Base-by-base conservation (phyloP, 2,888 invertebrate genomes). In the Lochmaea crataegi region DNA sequence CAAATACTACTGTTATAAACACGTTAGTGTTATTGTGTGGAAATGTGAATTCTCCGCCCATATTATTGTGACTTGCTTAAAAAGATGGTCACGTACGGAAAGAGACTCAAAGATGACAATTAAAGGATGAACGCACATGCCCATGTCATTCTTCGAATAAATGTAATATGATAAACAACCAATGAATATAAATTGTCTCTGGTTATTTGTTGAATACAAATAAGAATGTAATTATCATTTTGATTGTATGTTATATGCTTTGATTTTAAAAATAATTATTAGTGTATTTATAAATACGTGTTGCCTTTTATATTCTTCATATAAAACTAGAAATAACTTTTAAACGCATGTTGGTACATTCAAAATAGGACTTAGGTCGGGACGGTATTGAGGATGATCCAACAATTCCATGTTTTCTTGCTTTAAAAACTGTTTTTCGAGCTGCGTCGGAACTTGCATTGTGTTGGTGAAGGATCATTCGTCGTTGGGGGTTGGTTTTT, bases 51-150 rank as follows among this genome's bases (percentile, higher is more conserved):
- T 45, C 14, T 45, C 14, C 5, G 14, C 3, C 45, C 11, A 45
- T 45, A 45, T 45, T 14, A 4, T 45, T 45, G 11, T 45, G 14
- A 58, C 32, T 57, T 6, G 26, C 12, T 32, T 32, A 11, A 38
- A 60, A 60, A 14, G 38, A 32, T 38, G 6, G n/a, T 60, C 60
- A 60, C 60, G 60, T 60, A 32, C 6, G n/a, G 2, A n/a, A 60
- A 38, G 16, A 32, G 16, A 32, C 60, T 38, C 38, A 16, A 60
- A 60, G 60, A 38, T 38, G 60, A 60, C 60, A 60, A 60, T 60
- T 60, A 60, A 38, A 60, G 60, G 60, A 60, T 60, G 60, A 60
- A 60, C 56, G 12, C 32, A 38, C 32, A 57, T 12, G 26, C 60
- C 32, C 14, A n/a, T 60, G 32, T 14, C 26, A 38, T 38, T 60